A percentile compares a stretch with the other conserved stretches of the same genome.
Conservation (phyloP, 2,888 invertebrate genomes). For the Drymonia ruficornis region DNA sequence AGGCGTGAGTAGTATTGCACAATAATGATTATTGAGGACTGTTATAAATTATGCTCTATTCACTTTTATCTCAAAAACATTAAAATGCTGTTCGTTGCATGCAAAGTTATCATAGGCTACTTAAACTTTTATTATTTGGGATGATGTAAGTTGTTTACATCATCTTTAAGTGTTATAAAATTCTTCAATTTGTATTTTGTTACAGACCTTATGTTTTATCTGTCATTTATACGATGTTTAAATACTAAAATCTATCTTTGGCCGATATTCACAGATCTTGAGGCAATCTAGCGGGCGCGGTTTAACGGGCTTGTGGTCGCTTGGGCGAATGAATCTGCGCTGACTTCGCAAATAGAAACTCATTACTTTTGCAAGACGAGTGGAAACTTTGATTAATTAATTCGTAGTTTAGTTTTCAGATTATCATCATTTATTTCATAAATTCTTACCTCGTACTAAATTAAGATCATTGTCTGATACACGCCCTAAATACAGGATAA, state of each 20-base stretch:
- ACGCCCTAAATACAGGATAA: too few species aligned
- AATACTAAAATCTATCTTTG: background rate
- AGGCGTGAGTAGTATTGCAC: slow-evolving; percentile 10
- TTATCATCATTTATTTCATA: background rate
- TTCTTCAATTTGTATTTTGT: too few species aligned
- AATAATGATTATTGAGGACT: background rate
- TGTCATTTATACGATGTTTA: background rate
- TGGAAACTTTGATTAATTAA: background rate
- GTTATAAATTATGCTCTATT: background rate
- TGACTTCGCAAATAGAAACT: background rate
- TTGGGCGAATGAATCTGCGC: background rate
- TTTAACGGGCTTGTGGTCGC: background rate
- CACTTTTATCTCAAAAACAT: background rate
- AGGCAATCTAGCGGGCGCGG: slow-evolving; percentile 4
- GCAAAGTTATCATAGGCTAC: background rate
- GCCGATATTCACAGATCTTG: background rate
- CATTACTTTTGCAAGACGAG: slow-evolving; percentile 5
- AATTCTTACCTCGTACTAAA: too few species aligned
- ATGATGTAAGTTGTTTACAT: too few species aligned
- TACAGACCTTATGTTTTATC: background rate
- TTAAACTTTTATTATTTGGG: too few species aligned
- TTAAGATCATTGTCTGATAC: too few species aligned
- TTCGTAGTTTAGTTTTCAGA: background rate
- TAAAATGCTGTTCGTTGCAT: background rate
- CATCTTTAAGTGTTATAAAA: too few species aligned